Evolutionary conservation across 2,113 vertebrate species (phyloP), one percentile per base, ranked within the genome.

Genomic region (Hippoglossus stenolepis): DNA sequence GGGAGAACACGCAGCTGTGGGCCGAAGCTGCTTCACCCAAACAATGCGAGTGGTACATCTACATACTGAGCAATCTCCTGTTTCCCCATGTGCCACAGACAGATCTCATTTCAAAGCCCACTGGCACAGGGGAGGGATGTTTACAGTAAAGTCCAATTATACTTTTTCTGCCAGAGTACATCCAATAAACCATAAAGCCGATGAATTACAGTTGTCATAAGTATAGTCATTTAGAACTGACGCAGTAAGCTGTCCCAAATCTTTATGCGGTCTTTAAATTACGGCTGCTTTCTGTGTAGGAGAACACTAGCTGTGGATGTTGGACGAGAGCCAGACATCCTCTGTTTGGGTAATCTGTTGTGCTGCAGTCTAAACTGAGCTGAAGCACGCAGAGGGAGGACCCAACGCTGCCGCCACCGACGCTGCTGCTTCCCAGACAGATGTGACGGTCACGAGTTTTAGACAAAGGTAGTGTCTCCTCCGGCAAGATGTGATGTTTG

Each of bases 91-190:
- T 57, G 70, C 66, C 68, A 47, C 75, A 71, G 49, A 61, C 75
- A 66, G 60, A 85, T 78, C 71, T 38, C 17, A 60, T 81, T 81
- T 76, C 89, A 77, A 66, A 83, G 43, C 54, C 68, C 62, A 40
- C 54, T 28, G 60, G 38, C 73, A 78, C 45, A 74, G 18, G 31
- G 75, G 70, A 57, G 66, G 69, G 66, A 58, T 82, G 78, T 87
- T 90, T 86, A 87, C 85, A 87, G 77, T 85, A 80, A 85, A 82
- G 65, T 26, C 31, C 68, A 83, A 81, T 80, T 75, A 63, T 63
- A 35, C 15, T 20, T 28, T 80, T 75, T 28, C 65, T 80, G 73
- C 72, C 69, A 66, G 64, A 86, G 73, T 61, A 73, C 51, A 84
- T 70, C 68, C 71, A 79, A 81, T 72, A 81, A 80, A 77, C 71